phyloP scores from a whole-genome alignment of 1,140 invertebrate genomes.

The Lerema accius region DNA sequence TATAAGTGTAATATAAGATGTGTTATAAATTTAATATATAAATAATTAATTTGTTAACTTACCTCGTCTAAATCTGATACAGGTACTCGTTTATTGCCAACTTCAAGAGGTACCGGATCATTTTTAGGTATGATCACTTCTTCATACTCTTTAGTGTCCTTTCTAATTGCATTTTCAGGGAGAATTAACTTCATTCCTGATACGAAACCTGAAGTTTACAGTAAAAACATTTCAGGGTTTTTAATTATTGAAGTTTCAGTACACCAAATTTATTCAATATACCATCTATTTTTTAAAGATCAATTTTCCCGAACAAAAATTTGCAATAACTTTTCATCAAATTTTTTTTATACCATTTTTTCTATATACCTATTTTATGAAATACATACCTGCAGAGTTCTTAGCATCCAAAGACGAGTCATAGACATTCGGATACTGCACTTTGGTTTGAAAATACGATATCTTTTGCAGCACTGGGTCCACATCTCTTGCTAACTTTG shows the following conservation, averaged over 20 bases:
- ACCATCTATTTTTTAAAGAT: no score
- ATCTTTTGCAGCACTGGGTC: conserved; percentile 72
- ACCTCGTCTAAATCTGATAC: conserved; percentile 91
- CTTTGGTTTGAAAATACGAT: conserved; percentile 77
- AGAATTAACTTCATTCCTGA: conserved; percentile 91
- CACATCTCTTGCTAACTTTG: conserved; percentile 54
- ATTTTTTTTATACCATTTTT: no score
- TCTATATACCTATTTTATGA: neutral
- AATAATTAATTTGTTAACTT: no score
- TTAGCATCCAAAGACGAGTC: conserved; percentile 89
- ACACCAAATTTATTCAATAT: no score
- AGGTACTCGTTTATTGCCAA: conserved; percentile 88
- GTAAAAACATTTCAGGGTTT: no score
- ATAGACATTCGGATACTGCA: conserved; percentile 93
- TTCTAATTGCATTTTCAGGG: conserved; percentile 89
- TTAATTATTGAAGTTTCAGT: no score
- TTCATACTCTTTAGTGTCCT: conserved; percentile 89
- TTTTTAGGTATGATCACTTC: conserved; percentile 94
- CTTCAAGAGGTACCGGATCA: conserved; percentile 84
- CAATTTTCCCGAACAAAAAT: no score
- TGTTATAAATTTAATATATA: no score
- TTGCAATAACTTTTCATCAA: no score
- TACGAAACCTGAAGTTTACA: conserved; percentile 88
- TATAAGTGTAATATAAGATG: no score
- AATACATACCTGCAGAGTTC: conserved; percentile 83